A percentile compares a stretch with the other conserved stretches of the same genome.
phyloP scores from a whole-genome alignment of 2,113 vertebrate species.

The Hydrolagus affinis region DNA sequence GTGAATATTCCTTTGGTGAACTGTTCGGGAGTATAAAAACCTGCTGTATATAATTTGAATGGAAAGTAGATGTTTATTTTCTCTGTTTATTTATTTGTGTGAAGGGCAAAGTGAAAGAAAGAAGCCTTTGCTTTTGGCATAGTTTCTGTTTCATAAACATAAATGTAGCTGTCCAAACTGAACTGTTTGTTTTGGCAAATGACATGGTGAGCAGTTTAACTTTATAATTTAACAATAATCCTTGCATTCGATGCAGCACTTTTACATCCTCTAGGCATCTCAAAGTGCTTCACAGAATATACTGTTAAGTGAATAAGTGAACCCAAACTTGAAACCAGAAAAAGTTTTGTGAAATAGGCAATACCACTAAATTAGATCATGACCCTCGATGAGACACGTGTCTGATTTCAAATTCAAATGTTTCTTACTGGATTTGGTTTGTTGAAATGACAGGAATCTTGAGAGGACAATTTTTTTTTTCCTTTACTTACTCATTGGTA shows the following conservation, averaged over 20 bases:
- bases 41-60: not conserved
- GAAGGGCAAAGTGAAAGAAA: not conserved
- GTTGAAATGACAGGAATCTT: not conserved
- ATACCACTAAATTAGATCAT: not conserved
- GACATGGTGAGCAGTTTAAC: no score
- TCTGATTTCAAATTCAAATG: not conserved
- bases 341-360: not conserved
- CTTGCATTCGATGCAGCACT: no score
- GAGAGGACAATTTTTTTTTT: no score
- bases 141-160: not conserved
- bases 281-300: no score
- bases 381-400: no score
- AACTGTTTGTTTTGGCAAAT: not conserved
- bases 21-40: not conserved
- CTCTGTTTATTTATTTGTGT: constrained; percentile 22
- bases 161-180: not conserved
- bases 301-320: no score
- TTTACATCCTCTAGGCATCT: no score
- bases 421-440: not conserved
- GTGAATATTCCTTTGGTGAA: not conserved
- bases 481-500: not conserved
- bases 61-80: not conserved
- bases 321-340: not conserved
- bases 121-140: not conserved
- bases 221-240: no score